Base-by-base conservation (phyloP, 2,113 vertebrate species). In the Telmatochromis brichardi region DNA sequence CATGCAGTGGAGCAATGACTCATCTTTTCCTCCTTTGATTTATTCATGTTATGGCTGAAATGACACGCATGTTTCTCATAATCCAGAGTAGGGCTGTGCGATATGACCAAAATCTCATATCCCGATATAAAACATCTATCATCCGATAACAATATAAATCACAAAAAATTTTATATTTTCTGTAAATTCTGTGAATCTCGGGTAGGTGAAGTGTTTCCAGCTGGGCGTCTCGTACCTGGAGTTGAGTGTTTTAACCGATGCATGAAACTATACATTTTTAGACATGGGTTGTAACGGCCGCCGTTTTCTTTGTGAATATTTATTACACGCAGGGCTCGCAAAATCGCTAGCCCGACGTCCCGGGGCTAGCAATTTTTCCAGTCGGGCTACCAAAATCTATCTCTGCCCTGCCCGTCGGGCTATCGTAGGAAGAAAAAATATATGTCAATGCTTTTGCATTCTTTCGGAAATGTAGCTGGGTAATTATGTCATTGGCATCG, bases 11-110 rank as follows among this genome's bases (percentile, higher is more conserved):
- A 71, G 54, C 35, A 6, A 71, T 93, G 94, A 94, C 88, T 95
- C 94, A 94, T 94, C 91, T 81, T 90, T 94, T 94, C 94, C 93
- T 65, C 37, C 42, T 89, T 89, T 90, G 86, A 93, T 92, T 92
- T 93, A 92, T 93, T 90, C 89, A 92, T 80, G 55, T 92, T 81
- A 91, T 83, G 84, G 81, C 80, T 63, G 54, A 94, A 92, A 91
- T 92, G 85, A 91, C 87, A 88, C 21, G 11, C 71, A 80, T 71
- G 86, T 83, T 85, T 90, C 84, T 87, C 51, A 76, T 87, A 93
- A 88, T 73, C 68, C 50, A 82, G 35, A 53, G 79, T 28, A 57
- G 55, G 13, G 55, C 13, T 57, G 13, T 15, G 55, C 23, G 3
- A 57, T 28, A 9, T 57, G 13, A 57, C 55, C 23, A 28, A 28